Percentiles rank a stretch among this genome's conserved stretches.
Evolutionary conservation across 2,113 vertebrate genomes (phyloP).

Genomic region (Muntiacus reevesi): DNA sequence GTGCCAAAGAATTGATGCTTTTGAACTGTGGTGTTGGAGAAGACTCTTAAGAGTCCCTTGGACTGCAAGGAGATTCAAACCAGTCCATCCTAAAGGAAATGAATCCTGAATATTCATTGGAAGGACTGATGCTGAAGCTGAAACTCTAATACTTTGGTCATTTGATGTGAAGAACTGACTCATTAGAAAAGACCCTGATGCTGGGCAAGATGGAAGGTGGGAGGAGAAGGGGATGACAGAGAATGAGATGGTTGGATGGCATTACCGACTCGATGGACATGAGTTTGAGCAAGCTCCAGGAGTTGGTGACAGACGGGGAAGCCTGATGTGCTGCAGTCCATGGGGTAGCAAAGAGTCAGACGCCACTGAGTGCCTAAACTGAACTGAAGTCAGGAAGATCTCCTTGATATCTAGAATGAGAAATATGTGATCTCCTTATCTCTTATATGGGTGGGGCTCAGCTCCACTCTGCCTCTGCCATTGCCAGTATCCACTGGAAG

Average conservation of each 20-base stretch:
- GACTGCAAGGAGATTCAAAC: background rate
- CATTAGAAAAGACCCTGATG: background rate
- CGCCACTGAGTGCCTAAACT: background rate
- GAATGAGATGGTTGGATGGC: background rate
- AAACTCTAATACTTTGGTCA: background rate
- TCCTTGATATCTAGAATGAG: background rate
- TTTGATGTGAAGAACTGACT: background rate
- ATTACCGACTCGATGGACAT: background rate
- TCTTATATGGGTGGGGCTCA: background rate
- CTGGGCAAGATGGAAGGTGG: background rate
- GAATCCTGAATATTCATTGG: background rate
- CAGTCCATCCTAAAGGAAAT: background rate
- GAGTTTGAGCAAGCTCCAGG: background rate
- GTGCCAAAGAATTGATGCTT: background rate
- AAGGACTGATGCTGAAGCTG: background rate
- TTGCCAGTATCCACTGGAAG: background rate
- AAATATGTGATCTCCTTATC: background rate
- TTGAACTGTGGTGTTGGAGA: background rate
- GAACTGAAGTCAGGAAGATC: background rate
- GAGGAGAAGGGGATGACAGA: background rate
- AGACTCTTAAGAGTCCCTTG: background rate
- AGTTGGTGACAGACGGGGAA: background rate
- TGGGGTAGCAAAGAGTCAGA: accelerated
- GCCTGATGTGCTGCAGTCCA: background rate
- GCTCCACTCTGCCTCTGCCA: background rate